Conservation (phyloP, 1,140 invertebrate species). For the Drosophila seguyi region DNA sequence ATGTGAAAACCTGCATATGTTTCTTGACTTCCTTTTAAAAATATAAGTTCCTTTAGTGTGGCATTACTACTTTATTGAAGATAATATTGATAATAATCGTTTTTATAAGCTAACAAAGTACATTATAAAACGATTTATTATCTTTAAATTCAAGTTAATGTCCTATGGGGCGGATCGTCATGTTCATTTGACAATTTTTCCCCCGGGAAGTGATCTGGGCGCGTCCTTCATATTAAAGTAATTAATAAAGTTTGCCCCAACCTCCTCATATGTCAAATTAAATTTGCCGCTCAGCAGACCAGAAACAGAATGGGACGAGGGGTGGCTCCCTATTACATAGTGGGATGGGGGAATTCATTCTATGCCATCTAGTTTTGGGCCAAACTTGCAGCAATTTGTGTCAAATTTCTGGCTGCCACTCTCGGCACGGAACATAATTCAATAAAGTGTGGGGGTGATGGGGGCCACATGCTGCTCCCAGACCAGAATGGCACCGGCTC, state of each 20-base stretch:
- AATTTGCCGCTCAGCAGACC: conserved; percentile 35
- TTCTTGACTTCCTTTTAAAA: background rate
- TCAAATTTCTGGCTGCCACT: conserved; percentile 71
- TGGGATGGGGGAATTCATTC: conserved; percentile 20
- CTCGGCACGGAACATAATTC: conserved; percentile 66
- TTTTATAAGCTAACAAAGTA: too few relatives aligned
- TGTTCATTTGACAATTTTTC: background rate
- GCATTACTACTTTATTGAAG: background rate
- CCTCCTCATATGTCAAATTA: conserved; percentile 32
- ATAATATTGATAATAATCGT: too few relatives aligned
- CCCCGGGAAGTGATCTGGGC: background rate
- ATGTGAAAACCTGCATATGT: background rate
- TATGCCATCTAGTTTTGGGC: conserved; percentile 46
- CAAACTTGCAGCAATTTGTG: conserved; percentile 64
- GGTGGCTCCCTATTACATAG: background rate
- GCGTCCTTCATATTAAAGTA: conserved; percentile 20
- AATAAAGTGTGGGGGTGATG: conserved; percentile 58
- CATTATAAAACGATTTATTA: too few relatives aligned
- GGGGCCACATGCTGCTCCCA: conserved; percentile 39
- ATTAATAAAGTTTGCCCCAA: conserved; percentile 46
- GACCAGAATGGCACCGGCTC: background rate
- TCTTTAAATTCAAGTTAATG: background rate
- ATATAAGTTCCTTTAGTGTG: background rate
- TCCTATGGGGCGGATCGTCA: background rate
- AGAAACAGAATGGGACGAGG: conserved; percentile 3